Evolutionary conservation across 92 coral and sea anemone genomes (phyloP), one percentile per base, ranked within the genome.

Genomic region (Parazoanthus atlanticus): DNA sequence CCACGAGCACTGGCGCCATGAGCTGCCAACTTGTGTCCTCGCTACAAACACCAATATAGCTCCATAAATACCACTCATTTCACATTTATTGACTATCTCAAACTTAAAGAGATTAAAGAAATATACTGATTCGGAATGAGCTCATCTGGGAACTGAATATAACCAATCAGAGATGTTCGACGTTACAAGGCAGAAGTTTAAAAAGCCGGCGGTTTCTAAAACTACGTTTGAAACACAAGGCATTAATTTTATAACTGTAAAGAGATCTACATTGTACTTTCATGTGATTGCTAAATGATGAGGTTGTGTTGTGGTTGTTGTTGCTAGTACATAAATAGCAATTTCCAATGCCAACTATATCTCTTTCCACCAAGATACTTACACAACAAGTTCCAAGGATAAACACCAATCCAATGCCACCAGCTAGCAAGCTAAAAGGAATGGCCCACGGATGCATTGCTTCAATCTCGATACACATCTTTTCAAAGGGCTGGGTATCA

Each of bases 371-470:
- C 36, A 30, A 34, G 52, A 31, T 69, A 83, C 86, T 83, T 67
- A 83, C 86, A 67, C 77, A 83, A 41, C 86, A 83, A 11, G 86
- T n/a, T 41, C 86, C 86, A 26, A 83, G 86, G 58, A 83, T 16
- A 67, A 36, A 83, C 36, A 83, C 12, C 1, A 69, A 1, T n/a
- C 86, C 86, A 83, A 83, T 19, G 28, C 76, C 43, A 8, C 86
- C 86, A 83, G 36, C 38, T 10, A 83, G 73, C 36, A 83, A 67
- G 21, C 58, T 66, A 29, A 83, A 5, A 3, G 86, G 75, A 66
- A 83, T 13, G 8, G 38, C 77, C 61, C 66, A 65, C 1, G 86
- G 86, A 41, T 83, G 86, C 34, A 83, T 19, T 12, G 76, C 34
- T 16, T 83, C 86, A 41, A 83, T 31, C 31, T 83, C 86, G 1